Base-by-base conservation (phyloP, 2,113 vertebrate species). In the Ophiodon elongatus region DNA sequence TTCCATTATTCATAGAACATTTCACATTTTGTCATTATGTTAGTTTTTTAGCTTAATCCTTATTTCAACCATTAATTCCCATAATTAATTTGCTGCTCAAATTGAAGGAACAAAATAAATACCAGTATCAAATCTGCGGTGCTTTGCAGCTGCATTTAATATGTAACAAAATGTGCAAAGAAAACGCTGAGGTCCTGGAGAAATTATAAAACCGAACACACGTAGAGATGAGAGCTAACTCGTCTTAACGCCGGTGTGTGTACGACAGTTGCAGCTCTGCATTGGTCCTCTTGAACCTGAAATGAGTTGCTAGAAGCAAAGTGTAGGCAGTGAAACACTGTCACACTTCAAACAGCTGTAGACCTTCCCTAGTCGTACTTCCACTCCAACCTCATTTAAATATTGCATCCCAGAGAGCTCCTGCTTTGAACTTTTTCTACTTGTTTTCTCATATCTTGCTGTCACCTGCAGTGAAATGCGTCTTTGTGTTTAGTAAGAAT, bases 351-450 rank as follows among this genome's bases (percentile, higher is more conserved):
- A 88, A 80, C 85, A 85, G 77, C 76, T 68, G 76, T 19, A 74
- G 72, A 52, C 43, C 14, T 73, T 85, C 74, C 72, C 73, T n/a
- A 7, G 54, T 66, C 10, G 59, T 50, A 60, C 50, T 50, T 76
- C 41, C 66, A 79, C 71, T 82, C 74, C 82, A 85, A 67, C 57
- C 73, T 87, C 45, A 89, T 89, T 88, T 91, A 47, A 89, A 87
- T 77, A 74, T 35, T 41, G 63, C 73, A 81, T 45, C 57, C 69
- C 79, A 69, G 57, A 25, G 15, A 64, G 71, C 25, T 56, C 56
- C 59, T 0, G 43, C 73, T 85, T 84, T 83, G 81, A 91, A 90
- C 70, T 73, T 79, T n/a, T 67, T 72, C 19, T 19, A 8, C 67
- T 47, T 68, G 54, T 71, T 81, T 64, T 50, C 73, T 87, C 45